Conservation (phyloP, 2,797 vertebrate species). For the Acipenser ruthenus region DNA sequence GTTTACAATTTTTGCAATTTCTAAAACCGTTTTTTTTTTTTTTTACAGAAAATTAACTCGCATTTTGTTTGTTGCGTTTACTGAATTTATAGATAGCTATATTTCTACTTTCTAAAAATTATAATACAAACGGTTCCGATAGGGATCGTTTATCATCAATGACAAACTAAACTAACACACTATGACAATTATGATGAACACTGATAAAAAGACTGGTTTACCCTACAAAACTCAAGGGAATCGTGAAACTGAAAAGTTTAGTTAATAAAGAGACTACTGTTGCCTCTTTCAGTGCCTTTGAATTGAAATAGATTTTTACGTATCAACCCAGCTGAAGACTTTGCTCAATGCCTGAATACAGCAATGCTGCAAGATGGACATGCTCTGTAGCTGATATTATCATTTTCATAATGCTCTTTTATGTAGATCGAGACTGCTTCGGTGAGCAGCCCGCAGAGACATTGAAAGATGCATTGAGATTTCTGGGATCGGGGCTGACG, state of each 20-base stretch:
- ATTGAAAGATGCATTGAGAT: conserved; percentile 63
- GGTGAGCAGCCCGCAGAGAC: conserved; percentile 60
- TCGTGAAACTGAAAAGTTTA: conserved; percentile 24
- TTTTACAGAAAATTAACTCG: background rate
- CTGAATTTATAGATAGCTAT: background rate
- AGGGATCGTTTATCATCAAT: conserved; percentile 31
- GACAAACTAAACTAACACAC: conserved; percentile 21
- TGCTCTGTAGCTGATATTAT: conserved; percentile 64
- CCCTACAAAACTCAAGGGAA: conserved; percentile 9
- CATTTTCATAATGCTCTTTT: conserved; percentile 71
- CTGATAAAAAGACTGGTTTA: conserved; percentile 23
- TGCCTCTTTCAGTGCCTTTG: conserved; percentile 46
- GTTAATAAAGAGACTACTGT: conserved; percentile 58
- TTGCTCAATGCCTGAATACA: conserved; percentile 60
- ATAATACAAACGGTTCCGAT: conserved; percentile 12
- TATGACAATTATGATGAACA: conserved; percentile 26
- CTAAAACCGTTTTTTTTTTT: background rate
- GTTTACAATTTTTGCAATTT: no score
- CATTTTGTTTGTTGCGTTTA: conserved; percentile 16
- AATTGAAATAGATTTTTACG: conserved; percentile 63
- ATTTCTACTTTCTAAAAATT: background rate
- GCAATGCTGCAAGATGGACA: conserved; percentile 51
- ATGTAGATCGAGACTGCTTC: conserved; percentile 59
- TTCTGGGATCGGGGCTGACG: conserved; percentile 39
- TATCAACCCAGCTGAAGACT: conserved; percentile 53